Base-by-base conservation (phyloP, 1,140 invertebrate genomes). In the Reticulitermes speratus region DNA sequence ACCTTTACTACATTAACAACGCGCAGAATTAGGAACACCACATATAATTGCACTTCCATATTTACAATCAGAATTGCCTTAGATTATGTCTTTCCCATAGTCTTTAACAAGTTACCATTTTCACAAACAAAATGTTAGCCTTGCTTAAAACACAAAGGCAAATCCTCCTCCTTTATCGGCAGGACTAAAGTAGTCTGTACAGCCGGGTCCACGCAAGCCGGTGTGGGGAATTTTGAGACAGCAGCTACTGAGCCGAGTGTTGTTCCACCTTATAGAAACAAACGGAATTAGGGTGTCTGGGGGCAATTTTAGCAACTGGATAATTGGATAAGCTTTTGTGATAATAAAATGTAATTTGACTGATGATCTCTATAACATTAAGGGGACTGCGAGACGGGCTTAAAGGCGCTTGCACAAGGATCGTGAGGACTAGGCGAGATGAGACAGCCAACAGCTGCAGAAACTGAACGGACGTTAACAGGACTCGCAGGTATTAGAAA, bases 271-370 rank as follows among this genome's bases (percentile, higher is more conserved):
- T 75, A 9, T 8, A 75, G 65, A 75, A 75, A 14, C 65, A 9
- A 30, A 6, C n/a, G 65, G 65, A 75, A 75, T 30, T 75, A 30
- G n/a, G n/a, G 65, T 75, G n/a, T 75, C 25, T 75, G 25, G 25
- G 52, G 65, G n/a, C 65, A 75, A 75, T 75, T 75, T 75, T 30
- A 75, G 65, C 65, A 75, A 75, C 65, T 75, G 65, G 65, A 75
- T 75, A 75, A 75, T 75, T 75, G 25, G 65, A 8, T 75, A 75
- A 75, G 65, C 65, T 30, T 30, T 30, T 75, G 65, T 30, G 30
- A 75, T 75, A 75, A 75, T 75, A 75, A 75, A 25, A 75, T 14
- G 3, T 75, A 75, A 75, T 75, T 75, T 75, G 65, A 75, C 25
- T 75, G 65, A 75, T 75, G 65, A 25, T 25, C 25, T 30, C 25